These are phyloP conservation scores for Phengaris alcon DNA, from an alignment of 2,888 invertebrate genomes.

Conservation along the genomic window DNA sequence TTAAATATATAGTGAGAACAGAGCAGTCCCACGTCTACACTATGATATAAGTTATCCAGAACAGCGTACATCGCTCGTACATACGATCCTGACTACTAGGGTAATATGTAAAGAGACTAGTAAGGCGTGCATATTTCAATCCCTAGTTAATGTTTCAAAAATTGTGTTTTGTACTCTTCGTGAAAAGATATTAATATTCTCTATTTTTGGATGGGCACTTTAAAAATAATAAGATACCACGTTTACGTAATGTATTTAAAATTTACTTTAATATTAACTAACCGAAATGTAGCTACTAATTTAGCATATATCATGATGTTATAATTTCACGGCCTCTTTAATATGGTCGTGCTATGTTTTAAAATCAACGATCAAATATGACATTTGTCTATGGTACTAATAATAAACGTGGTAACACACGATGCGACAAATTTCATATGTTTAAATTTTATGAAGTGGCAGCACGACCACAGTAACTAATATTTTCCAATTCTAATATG, in stretches of 20 bases:
- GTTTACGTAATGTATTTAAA: too few species aligned
- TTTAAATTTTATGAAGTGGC: too few species aligned
- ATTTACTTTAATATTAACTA: background rate
- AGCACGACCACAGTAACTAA: background rate
- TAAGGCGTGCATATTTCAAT: conserved; percentile 36
- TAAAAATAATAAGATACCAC: background rate
- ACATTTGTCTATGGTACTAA: background rate
- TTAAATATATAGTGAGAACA: conserved; percentile 31
- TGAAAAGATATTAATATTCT: conserved; percentile 12
- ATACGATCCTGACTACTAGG: conserved; percentile 34
- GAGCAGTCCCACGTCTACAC: conserved; percentile 48
- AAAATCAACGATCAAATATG: background rate
- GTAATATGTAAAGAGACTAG: conserved; percentile 34
- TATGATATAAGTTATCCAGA: conserved; percentile 78
- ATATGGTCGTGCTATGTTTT: background rate
- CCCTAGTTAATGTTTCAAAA: conserved; percentile 20
- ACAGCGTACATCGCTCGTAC: conserved; percentile 55
- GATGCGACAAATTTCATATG: background rate
- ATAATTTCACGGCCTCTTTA: background rate
- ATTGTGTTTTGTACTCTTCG: conserved; percentile 7
- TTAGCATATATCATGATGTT: background rate
- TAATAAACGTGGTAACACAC: background rate
- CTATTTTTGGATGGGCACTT: background rate
- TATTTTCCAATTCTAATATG: background rate
- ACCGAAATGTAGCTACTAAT: too few species aligned